A percentile compares a stretch with the other conserved stretches of the same genome.
Evolutionary conservation across 2,113 vertebrate species (phyloP).

Genomic region (Holacanthus passer): DNA sequence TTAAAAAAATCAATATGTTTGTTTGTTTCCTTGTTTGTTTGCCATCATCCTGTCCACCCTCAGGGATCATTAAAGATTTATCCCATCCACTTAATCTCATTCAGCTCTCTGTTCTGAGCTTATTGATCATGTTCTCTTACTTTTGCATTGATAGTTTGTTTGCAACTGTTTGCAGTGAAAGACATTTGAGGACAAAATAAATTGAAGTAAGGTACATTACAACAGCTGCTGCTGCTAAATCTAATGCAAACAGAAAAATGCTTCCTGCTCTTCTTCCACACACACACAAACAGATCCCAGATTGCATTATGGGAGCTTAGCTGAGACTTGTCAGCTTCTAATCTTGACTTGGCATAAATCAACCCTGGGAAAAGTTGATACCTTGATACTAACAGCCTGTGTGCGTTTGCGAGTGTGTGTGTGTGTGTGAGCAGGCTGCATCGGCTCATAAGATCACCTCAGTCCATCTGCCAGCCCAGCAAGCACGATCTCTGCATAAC

Average conservation of each 20-base stretch:
- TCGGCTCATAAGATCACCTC: constrained; percentile 1
- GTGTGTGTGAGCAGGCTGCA: background rate
- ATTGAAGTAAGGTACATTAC: background rate
- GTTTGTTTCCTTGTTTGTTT: constrained; percentile 7
- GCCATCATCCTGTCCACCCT: background rate
- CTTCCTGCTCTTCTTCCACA: constrained; percentile 15
- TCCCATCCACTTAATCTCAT: constrained; percentile 4
- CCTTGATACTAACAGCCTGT: background rate
- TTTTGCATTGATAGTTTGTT: background rate
- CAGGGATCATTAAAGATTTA: constrained; percentile 44
- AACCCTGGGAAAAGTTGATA: background rate
- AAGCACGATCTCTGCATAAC: constrained; percentile 14
- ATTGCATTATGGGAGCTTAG: constrained; percentile 8
- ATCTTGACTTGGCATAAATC: constrained; percentile 50
- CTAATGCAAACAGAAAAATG: constrained; percentile 28
- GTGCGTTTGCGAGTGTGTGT: background rate
- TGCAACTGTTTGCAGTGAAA: background rate
- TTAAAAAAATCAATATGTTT: background rate
- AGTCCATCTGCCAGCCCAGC: constrained; percentile 37
- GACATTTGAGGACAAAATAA: background rate
- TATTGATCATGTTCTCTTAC: constrained; percentile 11
- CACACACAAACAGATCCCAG: background rate
- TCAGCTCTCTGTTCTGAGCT: background rate
- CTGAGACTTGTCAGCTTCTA: constrained; percentile 36
- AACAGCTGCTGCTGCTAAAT: background rate